Conservation (phyloP, 2,797 vertebrate genomes). For the Hylomyscus alleni region DNA sequence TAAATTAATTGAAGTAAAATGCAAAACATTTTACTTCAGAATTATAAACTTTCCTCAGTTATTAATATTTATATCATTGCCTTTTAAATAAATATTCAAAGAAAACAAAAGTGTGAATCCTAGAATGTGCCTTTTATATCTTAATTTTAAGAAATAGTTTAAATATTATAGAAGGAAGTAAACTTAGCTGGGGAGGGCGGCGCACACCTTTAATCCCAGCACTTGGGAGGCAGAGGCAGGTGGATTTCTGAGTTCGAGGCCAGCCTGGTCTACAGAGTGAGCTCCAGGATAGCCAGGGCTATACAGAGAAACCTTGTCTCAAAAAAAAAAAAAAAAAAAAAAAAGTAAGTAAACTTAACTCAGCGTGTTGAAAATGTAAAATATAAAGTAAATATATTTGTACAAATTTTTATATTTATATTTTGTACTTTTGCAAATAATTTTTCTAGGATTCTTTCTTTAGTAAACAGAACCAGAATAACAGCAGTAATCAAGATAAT, state of each 20-base stretch:
- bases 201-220: no score
- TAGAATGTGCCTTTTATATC: background rate
- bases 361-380: background rate
- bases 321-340: no score
- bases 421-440: background rate
- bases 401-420: background rate
- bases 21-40: slow-evolving; percentile 71
- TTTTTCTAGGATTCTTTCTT: background rate
- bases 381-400: background rate
- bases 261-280: no score
- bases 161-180: slow-evolving; percentile 35
- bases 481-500: background rate
- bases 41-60: slow-evolving; percentile 45
- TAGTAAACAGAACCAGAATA: background rate
- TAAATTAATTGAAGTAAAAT: slow-evolving; percentile 74
- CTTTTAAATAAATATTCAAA: slow-evolving; percentile 48
- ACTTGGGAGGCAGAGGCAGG: no score
- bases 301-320: no score
- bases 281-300: no score
- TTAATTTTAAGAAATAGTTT: slow-evolving; percentile 62
- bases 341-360: no score
- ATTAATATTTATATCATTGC: slow-evolving; percentile 61
- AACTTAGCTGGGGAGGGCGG: no score
- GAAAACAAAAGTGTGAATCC: background rate
- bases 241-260: no score